These are phyloP conservation scores for Polyommatus icarus DNA, from an alignment of 2,888 invertebrate species.

Conservation along the genomic window DNA sequence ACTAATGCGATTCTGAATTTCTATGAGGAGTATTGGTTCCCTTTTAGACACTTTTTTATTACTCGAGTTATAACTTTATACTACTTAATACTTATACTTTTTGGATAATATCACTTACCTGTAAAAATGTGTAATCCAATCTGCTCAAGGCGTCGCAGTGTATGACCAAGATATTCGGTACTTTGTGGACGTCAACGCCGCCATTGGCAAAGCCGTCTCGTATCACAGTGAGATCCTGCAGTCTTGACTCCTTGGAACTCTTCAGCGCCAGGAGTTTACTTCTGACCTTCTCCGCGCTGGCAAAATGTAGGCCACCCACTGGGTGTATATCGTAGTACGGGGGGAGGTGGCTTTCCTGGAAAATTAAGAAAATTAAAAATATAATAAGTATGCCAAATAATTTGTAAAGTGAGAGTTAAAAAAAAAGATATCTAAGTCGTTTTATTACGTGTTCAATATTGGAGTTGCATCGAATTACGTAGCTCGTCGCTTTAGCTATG, in stretches of 20 bases:
- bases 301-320: constrained; percentile 66
- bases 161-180: constrained; percentile 71
- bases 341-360: constrained; percentile 56
- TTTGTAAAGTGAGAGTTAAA: too few species aligned
- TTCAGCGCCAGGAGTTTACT: constrained; percentile 52
- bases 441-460: not conserved
- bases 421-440: not conserved
- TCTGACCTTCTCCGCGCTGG: constrained; percentile 68
- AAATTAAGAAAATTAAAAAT: constrained; percentile 19
- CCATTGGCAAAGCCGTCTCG: constrained; percentile 36
- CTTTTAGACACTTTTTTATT: too few species aligned
- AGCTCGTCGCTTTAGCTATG: not conserved
- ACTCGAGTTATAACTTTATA: too few species aligned
- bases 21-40: too few species aligned
- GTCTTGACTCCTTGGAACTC: constrained; percentile 35
- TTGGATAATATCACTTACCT: constrained; percentile 62
- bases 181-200: constrained; percentile 18
- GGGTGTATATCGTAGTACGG: constrained; percentile 66
- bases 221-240: constrained; percentile 38
- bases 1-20: too few species aligned
- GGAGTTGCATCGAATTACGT: not conserved
- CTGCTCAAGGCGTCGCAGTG: constrained; percentile 82
- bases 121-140: constrained; percentile 85
- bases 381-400: too few species aligned
- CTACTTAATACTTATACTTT: too few species aligned